These are phyloP conservation scores for Epinephelus awoara DNA, from an alignment of 2,797 vertebrate species.

Conservation along the genomic window DNA sequence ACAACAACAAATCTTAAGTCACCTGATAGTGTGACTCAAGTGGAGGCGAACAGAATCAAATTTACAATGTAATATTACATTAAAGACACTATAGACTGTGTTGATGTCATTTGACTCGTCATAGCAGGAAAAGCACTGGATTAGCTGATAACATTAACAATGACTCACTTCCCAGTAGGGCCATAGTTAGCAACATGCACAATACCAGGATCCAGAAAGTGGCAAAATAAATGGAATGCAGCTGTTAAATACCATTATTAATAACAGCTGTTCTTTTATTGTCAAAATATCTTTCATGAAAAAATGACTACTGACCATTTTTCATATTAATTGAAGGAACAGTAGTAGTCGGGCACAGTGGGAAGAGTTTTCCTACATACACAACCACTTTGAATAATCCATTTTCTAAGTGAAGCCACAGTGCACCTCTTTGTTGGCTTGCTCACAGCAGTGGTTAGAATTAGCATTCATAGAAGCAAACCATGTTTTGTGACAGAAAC, in stretches of 20 bases:
- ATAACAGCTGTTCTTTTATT: neutral
- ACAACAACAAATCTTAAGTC: neutral
- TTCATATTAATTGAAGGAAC: too few relatives aligned
- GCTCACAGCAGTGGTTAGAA: neutral
- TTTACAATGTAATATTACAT: neutral
- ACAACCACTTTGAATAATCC: constrained; percentile 4
- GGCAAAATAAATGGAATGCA: neutral
- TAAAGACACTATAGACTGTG: neutral
- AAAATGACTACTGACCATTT: neutral
- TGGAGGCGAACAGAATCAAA: neutral
- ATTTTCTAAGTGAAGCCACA: constrained; percentile 5
- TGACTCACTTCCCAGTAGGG: neutral
- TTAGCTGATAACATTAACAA: neutral
- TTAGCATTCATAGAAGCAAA: constrained; percentile 5
- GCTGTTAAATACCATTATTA: neutral
- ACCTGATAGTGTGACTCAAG: neutral
- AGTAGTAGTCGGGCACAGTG: neutral
- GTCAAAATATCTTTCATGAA: neutral
- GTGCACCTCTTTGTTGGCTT: neutral
- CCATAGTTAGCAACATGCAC: neutral
- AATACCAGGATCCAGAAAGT: neutral
- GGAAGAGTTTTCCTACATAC: neutral
- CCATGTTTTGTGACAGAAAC: neutral
- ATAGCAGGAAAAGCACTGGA: too few relatives aligned
- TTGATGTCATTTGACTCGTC: too few relatives aligned